phyloP scores from a whole-genome alignment of 2,113 vertebrate genomes.

The Rhadina sibilatrix region DNA sequence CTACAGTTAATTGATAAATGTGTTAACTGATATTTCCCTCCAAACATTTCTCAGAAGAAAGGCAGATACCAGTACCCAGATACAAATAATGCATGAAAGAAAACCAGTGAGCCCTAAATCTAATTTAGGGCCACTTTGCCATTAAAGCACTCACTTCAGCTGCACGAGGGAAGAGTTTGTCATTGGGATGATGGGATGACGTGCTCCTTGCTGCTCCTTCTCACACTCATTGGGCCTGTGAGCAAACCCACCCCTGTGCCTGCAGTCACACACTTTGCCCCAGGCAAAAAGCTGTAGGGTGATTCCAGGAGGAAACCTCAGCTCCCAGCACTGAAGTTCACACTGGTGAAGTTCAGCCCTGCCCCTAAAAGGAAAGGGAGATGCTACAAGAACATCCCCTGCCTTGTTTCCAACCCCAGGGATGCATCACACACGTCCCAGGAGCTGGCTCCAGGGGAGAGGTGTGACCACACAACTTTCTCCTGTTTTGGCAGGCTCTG shows the following conservation, averaged over 20 bases:
- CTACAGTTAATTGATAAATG: neutral
- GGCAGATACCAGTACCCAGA: neutral
- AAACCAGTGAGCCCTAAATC: neutral
- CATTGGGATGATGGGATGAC: accelerated
- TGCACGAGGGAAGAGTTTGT: neutral
- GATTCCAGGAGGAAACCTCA: neutral
- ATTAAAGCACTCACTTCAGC: neutral
- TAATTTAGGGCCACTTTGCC: conserved; percentile 18
- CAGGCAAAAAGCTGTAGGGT: accelerated
- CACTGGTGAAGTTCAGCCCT: neutral
- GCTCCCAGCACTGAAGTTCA: neutral
- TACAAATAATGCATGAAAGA: neutral
- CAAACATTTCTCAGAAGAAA: conserved; percentile 1
- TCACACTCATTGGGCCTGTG: accelerated
- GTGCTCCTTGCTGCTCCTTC: neutral
- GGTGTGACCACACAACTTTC: neutral
- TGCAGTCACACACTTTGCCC: neutral
- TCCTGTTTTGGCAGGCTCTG: neutral
- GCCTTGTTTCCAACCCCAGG: neutral
- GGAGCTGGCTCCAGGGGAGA: neutral
- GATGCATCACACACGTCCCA: accelerated
- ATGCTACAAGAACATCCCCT: neutral
- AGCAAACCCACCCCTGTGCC: neutral
- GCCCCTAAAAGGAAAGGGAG: too few relatives aligned
- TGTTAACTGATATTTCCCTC: neutral